phyloP scores from a whole-genome alignment of 2,113 vertebrate genomes.

The Alouatta palliata region DNA sequence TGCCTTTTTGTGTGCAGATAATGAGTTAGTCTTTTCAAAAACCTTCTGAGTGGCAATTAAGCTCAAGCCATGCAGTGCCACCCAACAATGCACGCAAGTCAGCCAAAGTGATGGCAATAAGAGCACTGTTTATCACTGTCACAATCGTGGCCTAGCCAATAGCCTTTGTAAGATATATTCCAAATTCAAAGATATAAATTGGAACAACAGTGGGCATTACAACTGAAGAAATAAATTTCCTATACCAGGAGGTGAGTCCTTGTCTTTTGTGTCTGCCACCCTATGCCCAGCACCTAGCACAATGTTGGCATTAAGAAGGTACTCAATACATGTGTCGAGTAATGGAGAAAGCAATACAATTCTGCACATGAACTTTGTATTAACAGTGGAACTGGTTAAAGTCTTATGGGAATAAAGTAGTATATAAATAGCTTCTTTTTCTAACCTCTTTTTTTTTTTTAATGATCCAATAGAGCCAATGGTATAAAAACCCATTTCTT shows the following conservation, averaged over 20 bases:
- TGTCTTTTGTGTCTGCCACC: not conserved
- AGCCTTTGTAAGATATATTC: not conserved
- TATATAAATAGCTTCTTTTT: not conserved
- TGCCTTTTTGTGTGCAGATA: not conserved
- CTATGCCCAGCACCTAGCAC: not conserved
- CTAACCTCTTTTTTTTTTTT: not conserved
- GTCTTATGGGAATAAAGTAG: constrained; percentile 15
- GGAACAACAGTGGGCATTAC: not conserved
- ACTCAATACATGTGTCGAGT: not conserved
- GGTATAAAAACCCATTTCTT: not conserved
- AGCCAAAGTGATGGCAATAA: not conserved
- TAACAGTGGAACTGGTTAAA: not conserved
- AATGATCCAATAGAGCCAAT: too few relatives aligned
- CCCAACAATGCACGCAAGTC: not conserved
- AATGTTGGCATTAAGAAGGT: not conserved
- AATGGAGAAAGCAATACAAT: not conserved
- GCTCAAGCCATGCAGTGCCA: not conserved
- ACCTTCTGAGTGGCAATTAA: constrained; percentile 38
- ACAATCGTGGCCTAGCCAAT: not conserved
- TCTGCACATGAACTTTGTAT: not conserved
- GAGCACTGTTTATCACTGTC: not conserved
- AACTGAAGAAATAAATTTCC: not conserved
- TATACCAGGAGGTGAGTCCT: not conserved
- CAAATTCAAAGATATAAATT: not conserved
- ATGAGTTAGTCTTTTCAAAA: not conserved